phyloP scores from a whole-genome alignment of 23 tunicate species.

The Halocynthia aurantium region DNA sequence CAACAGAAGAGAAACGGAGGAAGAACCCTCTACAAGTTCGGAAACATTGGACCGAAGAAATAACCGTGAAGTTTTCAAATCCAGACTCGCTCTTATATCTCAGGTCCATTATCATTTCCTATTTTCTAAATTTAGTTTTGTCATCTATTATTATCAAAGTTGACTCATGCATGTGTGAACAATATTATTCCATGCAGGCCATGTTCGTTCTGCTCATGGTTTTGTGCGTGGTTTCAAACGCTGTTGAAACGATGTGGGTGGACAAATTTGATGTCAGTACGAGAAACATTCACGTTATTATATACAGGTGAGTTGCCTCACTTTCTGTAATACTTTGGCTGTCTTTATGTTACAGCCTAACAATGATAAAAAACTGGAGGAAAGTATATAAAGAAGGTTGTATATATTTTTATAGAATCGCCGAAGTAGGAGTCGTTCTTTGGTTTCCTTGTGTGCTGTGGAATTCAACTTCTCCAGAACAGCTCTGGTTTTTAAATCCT shows the following conservation, averaged over 20 bases:
- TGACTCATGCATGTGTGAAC: background rate
- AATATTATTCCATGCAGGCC: constrained; percentile 32
- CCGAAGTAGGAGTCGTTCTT: constrained; percentile 78
- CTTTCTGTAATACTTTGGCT: background rate
- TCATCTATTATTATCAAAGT: background rate
- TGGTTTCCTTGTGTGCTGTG: constrained; percentile 98
- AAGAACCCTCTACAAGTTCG: constrained; percentile 25
- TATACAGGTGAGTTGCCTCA: constrained; percentile 49
- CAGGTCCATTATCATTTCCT: constrained; percentile 38
- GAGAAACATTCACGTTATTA: constrained; percentile 54
- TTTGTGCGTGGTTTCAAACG: constrained; percentile 65
- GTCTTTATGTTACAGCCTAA: background rate
- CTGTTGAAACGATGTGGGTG: constrained; percentile 73
- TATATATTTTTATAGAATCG: constrained; percentile 36
- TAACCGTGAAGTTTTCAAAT: constrained; percentile 46
- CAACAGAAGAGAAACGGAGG: constrained; percentile 6
- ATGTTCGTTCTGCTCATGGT: constrained; percentile 61
- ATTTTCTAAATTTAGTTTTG: background rate
- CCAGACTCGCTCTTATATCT: constrained; percentile 68
- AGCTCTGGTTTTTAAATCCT: constrained; percentile 91
- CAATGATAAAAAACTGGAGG: background rate
- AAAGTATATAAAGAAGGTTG: background rate
- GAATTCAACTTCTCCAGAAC: constrained; percentile 83
- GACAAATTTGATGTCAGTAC: constrained; percentile 64
- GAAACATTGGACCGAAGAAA: constrained; percentile 26